Conservation (phyloP, 2,888 invertebrate species). For the Entomobrya multifasciata region DNA sequence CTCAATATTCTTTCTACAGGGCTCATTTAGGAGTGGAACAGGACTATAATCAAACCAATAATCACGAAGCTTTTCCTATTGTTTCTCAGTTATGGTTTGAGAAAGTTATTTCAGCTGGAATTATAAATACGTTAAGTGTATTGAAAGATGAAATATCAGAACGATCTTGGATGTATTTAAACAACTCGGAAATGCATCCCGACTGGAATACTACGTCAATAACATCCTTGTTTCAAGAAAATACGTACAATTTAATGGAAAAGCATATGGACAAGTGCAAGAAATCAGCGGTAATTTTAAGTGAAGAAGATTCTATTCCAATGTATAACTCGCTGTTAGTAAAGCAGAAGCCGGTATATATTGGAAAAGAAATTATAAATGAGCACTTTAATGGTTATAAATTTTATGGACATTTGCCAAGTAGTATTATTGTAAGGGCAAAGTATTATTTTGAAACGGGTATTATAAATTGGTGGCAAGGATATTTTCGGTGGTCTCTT, state of each 20-base stretch:
- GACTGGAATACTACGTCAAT: no score
- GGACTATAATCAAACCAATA: not conserved
- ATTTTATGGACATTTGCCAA: not conserved
- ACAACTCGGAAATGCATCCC: not conserved
- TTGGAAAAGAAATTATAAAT: not conserved
- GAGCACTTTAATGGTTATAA: not conserved
- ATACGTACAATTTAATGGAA: not conserved
- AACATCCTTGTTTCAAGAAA: no score
- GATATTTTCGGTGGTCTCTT: no score
- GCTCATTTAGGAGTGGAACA: not conserved
- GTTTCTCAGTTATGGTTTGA: not conserved
- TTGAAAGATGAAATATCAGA: not conserved
- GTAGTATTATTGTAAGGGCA: not conserved
- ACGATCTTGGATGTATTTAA: not conserved
- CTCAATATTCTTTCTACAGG: no score
- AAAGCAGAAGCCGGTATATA: not conserved
- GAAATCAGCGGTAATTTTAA: not conserved
- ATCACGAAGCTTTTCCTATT: not conserved
- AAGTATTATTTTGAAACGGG: not conserved
- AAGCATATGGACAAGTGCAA: not conserved
- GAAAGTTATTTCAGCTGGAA: not conserved
- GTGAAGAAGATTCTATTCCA: not conserved
- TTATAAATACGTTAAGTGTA: not conserved
- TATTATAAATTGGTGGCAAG: not conserved
- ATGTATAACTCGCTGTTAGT: not conserved